A percentile compares a stretch with the other conserved stretches of the same genome.
phyloP scores from a whole-genome alignment of 1,140 invertebrate species.

The Cotesia typhae region DNA sequence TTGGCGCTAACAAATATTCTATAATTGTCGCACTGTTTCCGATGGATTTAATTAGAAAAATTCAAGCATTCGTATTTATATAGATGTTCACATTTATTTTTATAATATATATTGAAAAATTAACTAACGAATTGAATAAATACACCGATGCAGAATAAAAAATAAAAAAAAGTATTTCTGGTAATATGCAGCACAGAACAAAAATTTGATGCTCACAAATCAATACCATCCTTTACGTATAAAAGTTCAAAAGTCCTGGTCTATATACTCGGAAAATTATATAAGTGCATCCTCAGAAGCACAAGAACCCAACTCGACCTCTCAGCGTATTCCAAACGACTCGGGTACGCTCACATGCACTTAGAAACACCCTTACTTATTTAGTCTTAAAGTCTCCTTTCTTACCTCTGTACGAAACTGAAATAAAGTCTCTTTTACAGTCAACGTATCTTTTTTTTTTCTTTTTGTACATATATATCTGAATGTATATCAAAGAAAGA shows the following conservation, averaged over 20 bases:
- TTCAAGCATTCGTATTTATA: too few species aligned
- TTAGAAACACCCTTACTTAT: conserved; percentile 33
- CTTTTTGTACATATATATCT: neutral
- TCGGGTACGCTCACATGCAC: conserved; percentile 31
- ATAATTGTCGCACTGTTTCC: neutral
- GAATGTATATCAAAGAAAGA: neutral
- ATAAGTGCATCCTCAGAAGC: conserved; percentile 34
- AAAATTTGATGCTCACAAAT: conserved; percentile 35
- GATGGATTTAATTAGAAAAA: too few species aligned
- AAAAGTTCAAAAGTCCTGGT: conserved; percentile 35
- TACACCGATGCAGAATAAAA: too few species aligned
- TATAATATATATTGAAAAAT: too few species aligned
- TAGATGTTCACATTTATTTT: too few species aligned
- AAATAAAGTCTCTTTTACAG: conserved; percentile 13
- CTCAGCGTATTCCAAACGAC: conserved; percentile 31
- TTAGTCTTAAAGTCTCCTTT: conserved; percentile 18
- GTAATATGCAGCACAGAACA: too few species aligned
- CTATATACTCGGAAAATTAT: conserved; percentile 24
- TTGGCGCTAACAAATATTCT: neutral
- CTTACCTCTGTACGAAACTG: neutral
- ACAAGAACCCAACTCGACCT: conserved; percentile 14
- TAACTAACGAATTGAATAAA: too few species aligned
- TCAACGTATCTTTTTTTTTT: neutral
- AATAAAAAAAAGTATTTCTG: too few species aligned
- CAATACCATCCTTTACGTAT: conserved; percentile 32